Evolutionary conservation across 2,113 vertebrate genomes (phyloP).

Genomic region (Bothrops jararaca): DNA sequence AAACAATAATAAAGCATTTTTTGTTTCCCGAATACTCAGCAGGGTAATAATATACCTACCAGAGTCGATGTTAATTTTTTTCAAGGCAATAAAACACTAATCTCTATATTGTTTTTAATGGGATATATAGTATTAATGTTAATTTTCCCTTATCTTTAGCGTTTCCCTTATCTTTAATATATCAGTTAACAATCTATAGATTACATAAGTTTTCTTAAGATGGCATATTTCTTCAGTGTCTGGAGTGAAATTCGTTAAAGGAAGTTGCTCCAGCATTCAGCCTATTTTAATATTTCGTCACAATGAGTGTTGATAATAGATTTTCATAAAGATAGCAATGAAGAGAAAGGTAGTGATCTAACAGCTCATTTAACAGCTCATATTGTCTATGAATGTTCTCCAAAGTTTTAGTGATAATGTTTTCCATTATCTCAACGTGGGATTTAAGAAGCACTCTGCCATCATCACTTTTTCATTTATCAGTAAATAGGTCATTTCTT

Average conservation of each 20-base stretch:
- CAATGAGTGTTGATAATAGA: background rate
- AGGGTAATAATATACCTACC: background rate
- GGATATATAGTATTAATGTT: background rate
- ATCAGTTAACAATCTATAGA: background rate
- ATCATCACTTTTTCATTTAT: background rate
- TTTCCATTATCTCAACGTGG: background rate
- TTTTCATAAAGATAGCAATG: background rate
- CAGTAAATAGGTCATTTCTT: background rate
- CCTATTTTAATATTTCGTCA: background rate
- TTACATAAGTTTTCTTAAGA: background rate
- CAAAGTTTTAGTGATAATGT: background rate
- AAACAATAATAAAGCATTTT: background rate
- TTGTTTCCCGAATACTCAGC: background rate
- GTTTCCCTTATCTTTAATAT: background rate
- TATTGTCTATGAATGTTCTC: background rate
- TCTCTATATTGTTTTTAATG: background rate
- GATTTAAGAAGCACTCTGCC: background rate
- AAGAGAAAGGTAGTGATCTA: background rate
- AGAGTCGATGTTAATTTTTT: background rate
- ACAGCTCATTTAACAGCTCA: background rate
- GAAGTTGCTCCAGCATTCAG: background rate
- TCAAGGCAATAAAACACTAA: background rate
- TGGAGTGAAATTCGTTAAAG: background rate
- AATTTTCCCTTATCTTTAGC: background rate
- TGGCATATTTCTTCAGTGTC: background rate